Percentiles rank a stretch among this genome's conserved stretches.
Conservation (phyloP, 1,140 invertebrate genomes). For the Drosophila eugracilis region DNA sequence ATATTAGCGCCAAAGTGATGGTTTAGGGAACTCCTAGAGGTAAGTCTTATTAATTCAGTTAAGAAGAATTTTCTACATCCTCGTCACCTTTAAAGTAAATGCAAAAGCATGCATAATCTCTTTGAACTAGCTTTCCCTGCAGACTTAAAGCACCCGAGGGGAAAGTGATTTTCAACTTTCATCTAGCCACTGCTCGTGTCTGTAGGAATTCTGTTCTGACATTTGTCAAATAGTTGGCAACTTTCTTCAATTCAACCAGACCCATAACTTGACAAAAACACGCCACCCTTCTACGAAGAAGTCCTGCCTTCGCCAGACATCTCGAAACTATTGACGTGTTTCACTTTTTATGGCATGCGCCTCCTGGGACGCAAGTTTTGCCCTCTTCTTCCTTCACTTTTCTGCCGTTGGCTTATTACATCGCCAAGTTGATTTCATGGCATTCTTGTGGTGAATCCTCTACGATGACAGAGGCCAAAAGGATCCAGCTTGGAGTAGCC, state of each 20-base stretch:
- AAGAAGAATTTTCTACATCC: too few species aligned
- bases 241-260: conserved; percentile 10
- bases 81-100: too few species aligned
- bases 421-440: conserved; percentile 44
- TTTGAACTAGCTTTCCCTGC: conserved; percentile 1
- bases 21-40: background rate
- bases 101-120: conserved; percentile 10
- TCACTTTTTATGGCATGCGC: conserved; percentile 30
- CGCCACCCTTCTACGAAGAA: background rate
- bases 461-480: conserved; percentile 41
- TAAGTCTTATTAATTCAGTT: too few species aligned
- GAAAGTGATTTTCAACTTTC: conserved; percentile 20
- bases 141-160: background rate
- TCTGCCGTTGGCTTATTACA: conserved; percentile 37
- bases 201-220: conserved; percentile 29
- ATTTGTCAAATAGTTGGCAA: conserved; percentile 63
- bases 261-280: background rate
- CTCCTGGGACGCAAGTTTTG: conserved; percentile 36
- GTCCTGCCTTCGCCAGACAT: conserved; percentile 5
- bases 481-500: background rate
- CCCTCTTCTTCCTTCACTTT: background rate
- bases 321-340: conserved; percentile 54
- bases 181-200: conserved; percentile 17
- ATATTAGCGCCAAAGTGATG: too few species aligned
- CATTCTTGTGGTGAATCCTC: conserved; percentile 17